These are phyloP conservation scores for Iphiclides podalirius DNA, from an alignment of 2,888 invertebrate species.

Conservation along the genomic window DNA sequence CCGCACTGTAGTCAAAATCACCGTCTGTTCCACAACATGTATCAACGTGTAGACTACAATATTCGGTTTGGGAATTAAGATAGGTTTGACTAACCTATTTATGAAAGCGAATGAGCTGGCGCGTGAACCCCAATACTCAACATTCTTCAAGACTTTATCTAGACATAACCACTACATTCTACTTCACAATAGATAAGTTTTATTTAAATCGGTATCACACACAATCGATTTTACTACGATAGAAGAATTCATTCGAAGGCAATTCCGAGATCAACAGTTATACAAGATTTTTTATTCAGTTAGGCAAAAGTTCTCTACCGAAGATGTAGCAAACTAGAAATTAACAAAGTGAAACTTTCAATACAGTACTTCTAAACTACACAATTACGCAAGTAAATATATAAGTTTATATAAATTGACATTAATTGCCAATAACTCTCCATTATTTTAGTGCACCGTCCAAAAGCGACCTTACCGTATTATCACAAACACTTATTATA, in stretches of 20 bases:
- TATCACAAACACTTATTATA: constrained; percentile 22
- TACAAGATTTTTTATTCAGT: constrained; percentile 1
- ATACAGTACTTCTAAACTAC: not conserved
- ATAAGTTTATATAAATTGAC: not conserved
- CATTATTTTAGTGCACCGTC: not conserved
- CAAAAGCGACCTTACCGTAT: constrained; percentile 14
- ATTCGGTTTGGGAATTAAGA: too few species aligned
- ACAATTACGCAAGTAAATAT: constrained; percentile 4
- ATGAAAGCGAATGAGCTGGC: too few species aligned
- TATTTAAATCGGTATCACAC: constrained; percentile 65
- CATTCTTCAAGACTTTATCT: too few species aligned
- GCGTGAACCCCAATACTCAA: too few species aligned
- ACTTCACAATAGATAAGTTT: not conserved
- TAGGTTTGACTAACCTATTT: too few species aligned
- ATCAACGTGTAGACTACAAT: too few species aligned
- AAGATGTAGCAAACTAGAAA: not conserved
- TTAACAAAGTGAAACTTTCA: not conserved
- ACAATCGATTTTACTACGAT: constrained; percentile 47
- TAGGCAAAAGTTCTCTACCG: not conserved
- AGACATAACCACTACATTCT: too few species aligned
- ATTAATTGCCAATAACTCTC: not conserved
- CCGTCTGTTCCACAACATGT: too few species aligned
- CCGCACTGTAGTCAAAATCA: too few species aligned
- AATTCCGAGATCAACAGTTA: constrained; percentile 62
- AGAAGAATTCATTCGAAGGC: constrained; percentile 51